Evolutionary conservation across 2,113 vertebrate genomes (phyloP).

Genomic region (Leptocoma aspasia): DNA sequence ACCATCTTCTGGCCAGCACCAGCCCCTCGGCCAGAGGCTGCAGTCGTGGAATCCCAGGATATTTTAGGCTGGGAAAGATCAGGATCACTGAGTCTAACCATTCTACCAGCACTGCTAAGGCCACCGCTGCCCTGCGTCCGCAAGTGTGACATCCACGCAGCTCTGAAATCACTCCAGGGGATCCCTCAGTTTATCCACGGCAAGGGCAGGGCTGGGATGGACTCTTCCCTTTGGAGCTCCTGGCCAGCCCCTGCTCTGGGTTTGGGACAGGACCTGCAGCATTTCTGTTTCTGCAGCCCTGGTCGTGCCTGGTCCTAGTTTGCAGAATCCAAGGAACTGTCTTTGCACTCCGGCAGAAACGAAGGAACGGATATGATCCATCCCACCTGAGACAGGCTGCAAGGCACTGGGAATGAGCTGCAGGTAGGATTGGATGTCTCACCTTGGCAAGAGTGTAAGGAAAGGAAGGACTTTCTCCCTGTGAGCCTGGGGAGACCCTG

Average conservation of each 20-base stretch:
- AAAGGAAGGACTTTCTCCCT: not conserved
- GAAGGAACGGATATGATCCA: not conserved
- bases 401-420: not conserved
- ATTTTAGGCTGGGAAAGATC: not conserved
- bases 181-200: accelerated
- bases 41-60: accelerated
- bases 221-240: not conserved
- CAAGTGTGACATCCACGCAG: not conserved
- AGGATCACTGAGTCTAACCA: accelerated
- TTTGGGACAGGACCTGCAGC: not conserved
- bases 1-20: constrained; percentile 53
- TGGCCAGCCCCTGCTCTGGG: not conserved
- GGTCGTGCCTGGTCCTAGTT: not conserved
- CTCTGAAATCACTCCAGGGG: not conserved
- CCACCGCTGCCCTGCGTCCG: not conserved
- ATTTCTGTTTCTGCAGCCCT: not conserved
- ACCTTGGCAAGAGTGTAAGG: too few relatives aligned
- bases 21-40: not conserved
- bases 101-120: not conserved
- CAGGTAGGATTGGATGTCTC: not conserved
- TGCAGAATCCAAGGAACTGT: not conserved
- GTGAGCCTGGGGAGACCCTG: not conserved
- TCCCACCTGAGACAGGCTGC: not conserved
- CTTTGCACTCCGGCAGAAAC: not conserved
- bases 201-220: not conserved